These are phyloP conservation scores for Nomada ruficornis DNA, from an alignment of 2,888 invertebrate species.

Conservation along the genomic window DNA sequence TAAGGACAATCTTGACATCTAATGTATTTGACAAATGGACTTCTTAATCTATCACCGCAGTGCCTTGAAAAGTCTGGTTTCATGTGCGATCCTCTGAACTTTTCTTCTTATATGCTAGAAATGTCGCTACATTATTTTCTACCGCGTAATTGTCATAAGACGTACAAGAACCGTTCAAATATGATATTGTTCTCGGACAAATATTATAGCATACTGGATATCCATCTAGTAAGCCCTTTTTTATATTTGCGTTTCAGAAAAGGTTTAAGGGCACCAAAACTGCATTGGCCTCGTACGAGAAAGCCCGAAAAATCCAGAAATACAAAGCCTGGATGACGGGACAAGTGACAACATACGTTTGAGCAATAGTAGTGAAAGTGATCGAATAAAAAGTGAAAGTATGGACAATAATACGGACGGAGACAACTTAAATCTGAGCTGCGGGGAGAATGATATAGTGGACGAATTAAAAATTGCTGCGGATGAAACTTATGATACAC, in stretches of 20 bases:
- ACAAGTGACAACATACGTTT: conserved; percentile 49
- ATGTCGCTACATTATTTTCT: conserved; percentile 63
- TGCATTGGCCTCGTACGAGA: conserved; percentile 48
- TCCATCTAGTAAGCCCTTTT: conserved; percentile 66
- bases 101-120: conserved; percentile 62
- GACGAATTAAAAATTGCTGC: conserved; percentile 92
- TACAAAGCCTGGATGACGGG: conserved; percentile 62
- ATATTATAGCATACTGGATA: conserved; percentile 49
- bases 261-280: conserved; percentile 67
- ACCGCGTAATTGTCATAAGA: conserved; percentile 62
- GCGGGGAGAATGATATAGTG: conserved; percentile 87
- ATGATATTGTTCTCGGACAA: conserved; percentile 62
- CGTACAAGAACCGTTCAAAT: conserved; percentile 66
- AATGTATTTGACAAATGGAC: conserved; percentile 63
- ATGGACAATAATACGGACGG: conserved; percentile 77
- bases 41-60: conserved; percentile 59
- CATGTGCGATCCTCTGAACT: conserved; percentile 65
- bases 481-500: conserved; percentile 91
- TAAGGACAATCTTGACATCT: conserved; percentile 60
- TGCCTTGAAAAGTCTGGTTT: conserved; percentile 56
- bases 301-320: conserved; percentile 57
- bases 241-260: conserved; percentile 76
- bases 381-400: conserved; percentile 54
- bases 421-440: conserved; percentile 81
- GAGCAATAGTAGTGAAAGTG: conserved; percentile 55